Conservation (phyloP, 2,797 vertebrate genomes). For the Sitta carolinensis region DNA sequence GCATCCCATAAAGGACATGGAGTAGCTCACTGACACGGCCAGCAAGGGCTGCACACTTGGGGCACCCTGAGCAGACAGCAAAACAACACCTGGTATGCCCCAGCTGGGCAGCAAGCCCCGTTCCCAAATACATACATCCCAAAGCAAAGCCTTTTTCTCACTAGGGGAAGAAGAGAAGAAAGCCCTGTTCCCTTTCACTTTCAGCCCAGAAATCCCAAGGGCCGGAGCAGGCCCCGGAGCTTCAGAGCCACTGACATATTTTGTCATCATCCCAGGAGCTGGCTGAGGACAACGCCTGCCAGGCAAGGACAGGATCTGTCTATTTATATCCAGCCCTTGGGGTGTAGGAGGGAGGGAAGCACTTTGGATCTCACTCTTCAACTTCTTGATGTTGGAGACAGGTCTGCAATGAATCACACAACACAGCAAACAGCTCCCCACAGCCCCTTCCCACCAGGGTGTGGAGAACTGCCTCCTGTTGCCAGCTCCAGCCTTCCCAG, state of each 20-base stretch:
- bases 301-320: neutral
- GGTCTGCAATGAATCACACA: neutral
- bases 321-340: neutral
- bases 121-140: neutral
- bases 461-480: neutral
- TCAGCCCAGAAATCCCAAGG: neutral
- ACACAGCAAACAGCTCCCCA: neutral
- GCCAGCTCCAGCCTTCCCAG: neutral
- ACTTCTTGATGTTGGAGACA: neutral
- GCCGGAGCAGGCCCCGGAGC: neutral
- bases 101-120: neutral
- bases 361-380: neutral
- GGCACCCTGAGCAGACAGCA: neutral
- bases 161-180: neutral
- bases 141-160: neutral
- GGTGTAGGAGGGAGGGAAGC: neutral
- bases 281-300: neutral
- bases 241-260: fast-evolving
- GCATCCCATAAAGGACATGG: neutral
- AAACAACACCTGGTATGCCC: fast-evolving
- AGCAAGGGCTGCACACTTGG: neutral
- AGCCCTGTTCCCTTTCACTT: neutral
- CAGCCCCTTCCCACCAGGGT: neutral
- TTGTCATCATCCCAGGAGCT: neutral
- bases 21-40: neutral